Evolutionary conservation across 2,797 vertebrate genomes (phyloP).

Genomic region (Chelonia mydas): DNA sequence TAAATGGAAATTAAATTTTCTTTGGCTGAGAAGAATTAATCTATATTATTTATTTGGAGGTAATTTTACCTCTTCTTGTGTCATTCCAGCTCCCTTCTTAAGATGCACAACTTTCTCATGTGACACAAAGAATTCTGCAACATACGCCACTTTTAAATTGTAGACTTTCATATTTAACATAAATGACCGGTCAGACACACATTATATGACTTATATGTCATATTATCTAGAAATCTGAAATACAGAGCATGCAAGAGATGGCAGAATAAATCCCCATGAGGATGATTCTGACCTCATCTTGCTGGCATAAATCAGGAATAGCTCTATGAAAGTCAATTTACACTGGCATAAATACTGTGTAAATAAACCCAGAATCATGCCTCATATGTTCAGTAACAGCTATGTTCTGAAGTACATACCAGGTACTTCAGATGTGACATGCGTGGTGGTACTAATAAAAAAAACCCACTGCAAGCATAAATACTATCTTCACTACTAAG

Average conservation of each 20-base stretch:
- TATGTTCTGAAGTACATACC: background rate
- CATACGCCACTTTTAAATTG: conserved; percentile 33
- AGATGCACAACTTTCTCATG: conserved; percentile 44
- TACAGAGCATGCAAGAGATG: conserved; percentile 12
- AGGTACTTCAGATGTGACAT: background rate
- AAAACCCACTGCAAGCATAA: background rate
- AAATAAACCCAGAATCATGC: background rate
- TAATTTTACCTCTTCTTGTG: conserved; percentile 38
- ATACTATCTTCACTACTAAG: background rate
- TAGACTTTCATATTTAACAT: conserved; percentile 51
- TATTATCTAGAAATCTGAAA: conserved; percentile 45
- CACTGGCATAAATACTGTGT: background rate
- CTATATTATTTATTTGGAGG: conserved; percentile 29
- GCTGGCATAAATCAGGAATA: background rate
- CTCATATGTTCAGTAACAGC: fast-evolving
- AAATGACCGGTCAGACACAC: conserved; percentile 45
- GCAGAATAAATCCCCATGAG: background rate
- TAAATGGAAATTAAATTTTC: conserved; percentile 6
- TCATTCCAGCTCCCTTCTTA: conserved; percentile 40
- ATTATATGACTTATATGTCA: conserved; percentile 34
- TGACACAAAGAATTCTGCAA: conserved; percentile 24
- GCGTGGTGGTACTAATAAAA: background rate
- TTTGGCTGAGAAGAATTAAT: background rate
- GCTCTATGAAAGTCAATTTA: conserved; percentile 17
- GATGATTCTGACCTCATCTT: background rate